Evolutionary conservation across 2,113 vertebrate genomes (phyloP).

Genomic region (Piliocolobus tephrosceles): DNA sequence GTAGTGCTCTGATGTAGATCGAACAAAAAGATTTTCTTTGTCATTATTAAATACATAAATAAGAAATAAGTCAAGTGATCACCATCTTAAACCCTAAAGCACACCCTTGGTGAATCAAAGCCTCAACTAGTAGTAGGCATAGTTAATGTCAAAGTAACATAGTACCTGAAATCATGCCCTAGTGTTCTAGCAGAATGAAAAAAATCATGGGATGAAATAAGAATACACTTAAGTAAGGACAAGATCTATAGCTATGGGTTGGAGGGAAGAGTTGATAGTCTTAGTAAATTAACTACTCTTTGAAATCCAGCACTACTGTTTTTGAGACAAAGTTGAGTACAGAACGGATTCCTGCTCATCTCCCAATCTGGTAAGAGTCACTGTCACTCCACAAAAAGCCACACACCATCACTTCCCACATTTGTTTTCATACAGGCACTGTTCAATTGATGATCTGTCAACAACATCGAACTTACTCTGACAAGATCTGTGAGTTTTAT

Average conservation of each 20-base stretch:
- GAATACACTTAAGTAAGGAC: neutral
- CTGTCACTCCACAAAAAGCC: conserved; percentile 2
- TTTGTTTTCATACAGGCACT: conserved; percentile 41
- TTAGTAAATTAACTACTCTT: neutral
- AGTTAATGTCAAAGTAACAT: neutral
- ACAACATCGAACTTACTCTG: conserved; percentile 31
- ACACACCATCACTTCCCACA: conserved; percentile 38
- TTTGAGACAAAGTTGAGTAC: neutral
- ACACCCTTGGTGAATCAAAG: neutral
- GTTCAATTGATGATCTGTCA: conserved; percentile 68
- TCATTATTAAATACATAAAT: neutral
- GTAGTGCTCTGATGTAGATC: neutral
- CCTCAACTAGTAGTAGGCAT: neutral
- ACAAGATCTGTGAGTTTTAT: conserved; percentile 54
- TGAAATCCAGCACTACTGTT: neutral
- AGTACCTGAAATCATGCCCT: neutral
- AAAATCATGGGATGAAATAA: neutral
- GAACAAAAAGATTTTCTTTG: neutral
- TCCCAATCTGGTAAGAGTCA: neutral
- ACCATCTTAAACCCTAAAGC: neutral
- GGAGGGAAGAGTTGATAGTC: neutral
- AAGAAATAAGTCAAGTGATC: neutral
- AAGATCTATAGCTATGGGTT: neutral
- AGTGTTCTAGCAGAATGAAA: neutral
- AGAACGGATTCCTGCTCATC: neutral